A percentile compares a stretch with the other conserved stretches of the same genome.
These are phyloP conservation scores for Plecotus auritus DNA, from an alignment of 2,113 vertebrate genomes.

Conservation along the genomic window DNA sequence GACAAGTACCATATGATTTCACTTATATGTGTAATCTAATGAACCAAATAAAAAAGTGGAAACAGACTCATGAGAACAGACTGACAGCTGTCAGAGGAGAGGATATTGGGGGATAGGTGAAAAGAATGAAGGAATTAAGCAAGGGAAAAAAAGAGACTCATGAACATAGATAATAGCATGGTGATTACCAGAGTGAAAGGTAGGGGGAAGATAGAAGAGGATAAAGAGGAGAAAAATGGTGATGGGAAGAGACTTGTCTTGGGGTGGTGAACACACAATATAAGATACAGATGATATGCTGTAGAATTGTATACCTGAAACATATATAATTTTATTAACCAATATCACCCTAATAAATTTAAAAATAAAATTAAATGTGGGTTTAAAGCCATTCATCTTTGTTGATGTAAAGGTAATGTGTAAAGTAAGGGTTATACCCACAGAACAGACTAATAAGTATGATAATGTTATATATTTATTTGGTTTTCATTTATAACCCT, in stretches of 20 bases:
- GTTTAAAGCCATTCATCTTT: not conserved
- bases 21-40: not conserved
- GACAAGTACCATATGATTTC: not conserved
- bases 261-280: not conserved
- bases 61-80: not conserved
- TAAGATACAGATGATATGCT: not conserved
- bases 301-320: not conserved
- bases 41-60: not conserved
- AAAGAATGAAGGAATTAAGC: not conserved
- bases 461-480: not conserved
- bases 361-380: not conserved
- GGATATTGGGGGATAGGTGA: not conserved
- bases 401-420: not conserved
- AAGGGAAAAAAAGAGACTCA: not conserved
- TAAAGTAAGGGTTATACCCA: not conserved
- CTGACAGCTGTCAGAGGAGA: not conserved
- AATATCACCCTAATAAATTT: not conserved
- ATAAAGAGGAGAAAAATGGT: not conserved
- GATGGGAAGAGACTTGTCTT: not conserved
- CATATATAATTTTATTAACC: not conserved
- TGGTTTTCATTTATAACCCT: conserved; percentile 17
- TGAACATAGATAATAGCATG: not conserved
- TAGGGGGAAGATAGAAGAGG: not conserved
- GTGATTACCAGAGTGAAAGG: not conserved
- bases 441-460: not conserved